These are phyloP conservation scores for Sebastes minor DNA, from an alignment of 2,797 vertebrate genomes.

Conservation along the genomic window DNA sequence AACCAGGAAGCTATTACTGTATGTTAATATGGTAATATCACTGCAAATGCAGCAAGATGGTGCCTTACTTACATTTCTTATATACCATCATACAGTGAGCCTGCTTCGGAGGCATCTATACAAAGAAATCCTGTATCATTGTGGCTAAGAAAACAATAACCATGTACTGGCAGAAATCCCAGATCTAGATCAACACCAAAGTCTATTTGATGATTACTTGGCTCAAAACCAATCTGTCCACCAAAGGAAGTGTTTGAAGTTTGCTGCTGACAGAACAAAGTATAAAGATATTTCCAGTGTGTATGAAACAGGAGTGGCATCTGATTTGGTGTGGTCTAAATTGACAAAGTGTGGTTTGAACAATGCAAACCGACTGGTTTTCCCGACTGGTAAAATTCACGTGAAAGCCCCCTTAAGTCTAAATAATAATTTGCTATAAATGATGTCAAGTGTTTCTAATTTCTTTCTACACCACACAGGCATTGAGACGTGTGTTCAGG, in stretches of 20 bases:
- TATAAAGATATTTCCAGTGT: not conserved
- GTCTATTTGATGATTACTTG: conserved; percentile 5
- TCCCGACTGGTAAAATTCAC: too few relatives aligned
- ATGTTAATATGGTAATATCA: not conserved
- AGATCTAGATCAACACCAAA: not conserved
- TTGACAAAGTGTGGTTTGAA: not conserved
- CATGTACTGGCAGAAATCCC: conserved; percentile 10
- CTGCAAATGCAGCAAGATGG: not conserved
- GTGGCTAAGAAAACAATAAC: conserved; percentile 4
- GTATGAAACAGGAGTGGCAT: not conserved
- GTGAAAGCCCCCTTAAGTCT: too few relatives aligned
- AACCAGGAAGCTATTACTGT: not conserved
- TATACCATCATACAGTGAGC: not conserved
- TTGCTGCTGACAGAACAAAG: not conserved
- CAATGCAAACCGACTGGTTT: not conserved
- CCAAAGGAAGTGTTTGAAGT: not conserved
- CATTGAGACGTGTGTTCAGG: too few relatives aligned
- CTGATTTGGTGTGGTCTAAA: not conserved
- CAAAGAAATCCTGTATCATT: not conserved
- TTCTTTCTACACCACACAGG: too few relatives aligned
- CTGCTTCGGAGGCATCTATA: not conserved
- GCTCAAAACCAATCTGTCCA: conserved; percentile 6
- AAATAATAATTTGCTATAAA: too few relatives aligned
- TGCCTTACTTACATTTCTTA: not conserved
- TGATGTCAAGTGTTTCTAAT: too few relatives aligned